Evolutionary conservation across 2,888 invertebrate genomes (phyloP).

Genomic region (Alcis repandata): DNA sequence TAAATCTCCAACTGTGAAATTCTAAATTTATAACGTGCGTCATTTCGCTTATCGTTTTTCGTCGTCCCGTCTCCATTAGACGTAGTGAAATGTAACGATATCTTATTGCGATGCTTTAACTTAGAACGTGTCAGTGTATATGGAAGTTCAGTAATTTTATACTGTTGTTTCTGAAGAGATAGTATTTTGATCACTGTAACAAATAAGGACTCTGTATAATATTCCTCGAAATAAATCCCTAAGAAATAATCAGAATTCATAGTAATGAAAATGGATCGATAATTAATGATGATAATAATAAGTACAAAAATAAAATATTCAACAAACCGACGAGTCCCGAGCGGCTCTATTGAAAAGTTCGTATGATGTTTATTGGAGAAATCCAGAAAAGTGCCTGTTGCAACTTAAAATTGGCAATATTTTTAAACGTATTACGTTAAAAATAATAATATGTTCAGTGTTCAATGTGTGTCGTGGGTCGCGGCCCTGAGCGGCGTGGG

Average conservation of each 20-base stretch:
- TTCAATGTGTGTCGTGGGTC: conserved; percentile 61
- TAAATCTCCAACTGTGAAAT: conserved; percentile 79
- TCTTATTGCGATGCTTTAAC: conserved; percentile 87
- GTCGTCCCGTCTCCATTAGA: conserved; percentile 73
- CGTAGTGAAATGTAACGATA: conserved; percentile 82
- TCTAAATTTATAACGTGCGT: conserved; percentile 80
- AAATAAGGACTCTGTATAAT: conserved; percentile 69
- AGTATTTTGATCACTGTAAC: conserved; percentile 73
- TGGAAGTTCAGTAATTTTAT: conserved; percentile 80
- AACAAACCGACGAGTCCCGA: conserved; percentile 74
- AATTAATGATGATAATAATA: conserved; percentile 74
- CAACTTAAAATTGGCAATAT: conserved; percentile 86
- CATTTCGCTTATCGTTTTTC: conserved; percentile 75
- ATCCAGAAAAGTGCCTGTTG: conserved; percentile 86
- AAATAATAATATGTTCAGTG: conserved; percentile 74
- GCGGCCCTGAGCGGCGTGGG: neutral
- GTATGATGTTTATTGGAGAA: conserved; percentile 86
- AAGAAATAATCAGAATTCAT: conserved; percentile 70
- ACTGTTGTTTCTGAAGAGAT: conserved; percentile 74
- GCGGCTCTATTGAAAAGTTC: conserved; percentile 79
- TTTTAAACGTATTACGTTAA: conserved; percentile 81
- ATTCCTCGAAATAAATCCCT: conserved; percentile 65
- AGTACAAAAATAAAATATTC: conserved; percentile 77
- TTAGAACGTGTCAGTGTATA: conserved; percentile 82
- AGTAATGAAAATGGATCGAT: conserved; percentile 47